Conservation (phyloP, 2,888 invertebrate genomes). For the Periphyllus acericola region DNA sequence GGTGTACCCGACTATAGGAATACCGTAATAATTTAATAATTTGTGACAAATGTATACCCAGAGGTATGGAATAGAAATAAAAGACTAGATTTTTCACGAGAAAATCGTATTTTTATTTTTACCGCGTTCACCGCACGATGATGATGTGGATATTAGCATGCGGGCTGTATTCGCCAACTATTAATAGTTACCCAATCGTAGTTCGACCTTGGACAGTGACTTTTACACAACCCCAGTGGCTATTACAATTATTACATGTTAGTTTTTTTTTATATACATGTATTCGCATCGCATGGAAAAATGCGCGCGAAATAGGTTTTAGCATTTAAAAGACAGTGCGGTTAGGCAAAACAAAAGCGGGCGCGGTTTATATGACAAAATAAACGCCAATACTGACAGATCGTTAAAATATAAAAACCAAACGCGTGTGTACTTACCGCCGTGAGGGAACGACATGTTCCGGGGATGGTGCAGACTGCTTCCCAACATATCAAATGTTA, state of each 20-base stretch:
- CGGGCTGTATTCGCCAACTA: conserved; percentile 28
- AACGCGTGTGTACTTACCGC: conserved; percentile 27
- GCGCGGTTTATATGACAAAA: neutral
- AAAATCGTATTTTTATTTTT: conserved; percentile 28
- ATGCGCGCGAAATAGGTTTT: neutral
- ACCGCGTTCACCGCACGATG: neutral
- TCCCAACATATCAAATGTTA: conserved; percentile 48
- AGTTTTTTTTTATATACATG: neutral
- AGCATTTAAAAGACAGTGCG: neutral
- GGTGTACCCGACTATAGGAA: too few relatives aligned
- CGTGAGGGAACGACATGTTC: conserved; percentile 56
- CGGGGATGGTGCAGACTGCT: conserved; percentile 55
- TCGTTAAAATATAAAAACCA: neutral
- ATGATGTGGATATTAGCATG: conserved; percentile 11
- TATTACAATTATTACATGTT: neutral
- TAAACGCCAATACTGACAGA: neutral
- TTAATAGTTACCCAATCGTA: conserved; percentile 41
- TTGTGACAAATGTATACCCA: too few relatives aligned
- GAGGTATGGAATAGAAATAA: neutral
- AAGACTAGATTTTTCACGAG: neutral
- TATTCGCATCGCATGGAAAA: neutral
- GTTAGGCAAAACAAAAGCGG: neutral
- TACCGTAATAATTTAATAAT: neutral
- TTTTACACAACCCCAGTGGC: conserved; percentile 41
- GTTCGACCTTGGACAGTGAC: conserved; percentile 26